Evolutionary conservation across 2,888 invertebrate species (phyloP).

Genomic region (Nebria brevicollis): DNA sequence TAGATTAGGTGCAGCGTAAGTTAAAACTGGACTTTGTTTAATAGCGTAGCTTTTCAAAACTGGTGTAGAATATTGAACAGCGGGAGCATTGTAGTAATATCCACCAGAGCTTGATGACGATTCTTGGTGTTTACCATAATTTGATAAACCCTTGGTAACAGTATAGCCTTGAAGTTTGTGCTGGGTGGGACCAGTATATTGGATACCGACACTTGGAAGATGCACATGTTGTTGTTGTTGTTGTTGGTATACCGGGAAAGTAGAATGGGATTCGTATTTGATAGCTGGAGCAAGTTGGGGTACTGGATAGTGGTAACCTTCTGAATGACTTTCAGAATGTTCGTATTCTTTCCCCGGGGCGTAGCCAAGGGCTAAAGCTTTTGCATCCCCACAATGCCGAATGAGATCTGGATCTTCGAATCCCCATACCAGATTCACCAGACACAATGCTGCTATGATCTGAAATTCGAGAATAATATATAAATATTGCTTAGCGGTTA

Average conservation of each 20-base stretch:
- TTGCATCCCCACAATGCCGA: slow-evolving; percentile 54
- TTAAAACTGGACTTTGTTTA: slow-evolving; percentile 61
- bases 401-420: slow-evolving; percentile 54
- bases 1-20: slow-evolving; percentile 63
- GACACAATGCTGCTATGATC: slow-evolving; percentile 20
- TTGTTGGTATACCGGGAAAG: slow-evolving; percentile 8
- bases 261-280: slow-evolving; percentile 23
- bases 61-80: slow-evolving; percentile 40
- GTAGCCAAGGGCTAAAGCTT: slow-evolving; percentile 53
- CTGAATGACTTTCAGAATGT: slow-evolving; percentile 14
- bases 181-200: slow-evolving; percentile 6
- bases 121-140: slow-evolving; percentile 32
- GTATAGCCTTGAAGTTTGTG: slow-evolving; percentile 48
- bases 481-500: neutral
- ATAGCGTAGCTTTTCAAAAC: slow-evolving; percentile 32
- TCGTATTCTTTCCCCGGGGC: slow-evolving; percentile 47
- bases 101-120: slow-evolving; percentile 17
- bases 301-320: slow-evolving; percentile 5
- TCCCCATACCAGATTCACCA: slow-evolving; percentile 43
- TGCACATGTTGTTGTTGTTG: neutral
- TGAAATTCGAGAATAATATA: slow-evolving; percentile 19
- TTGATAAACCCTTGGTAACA: slow-evolving; percentile 50
- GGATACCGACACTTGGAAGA: neutral
- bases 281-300: slow-evolving; percentile 10
- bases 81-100: slow-evolving; percentile 37